Base-by-base conservation (phyloP, 2,113 vertebrate species). In the Hippocampus mohnikei region DNA sequence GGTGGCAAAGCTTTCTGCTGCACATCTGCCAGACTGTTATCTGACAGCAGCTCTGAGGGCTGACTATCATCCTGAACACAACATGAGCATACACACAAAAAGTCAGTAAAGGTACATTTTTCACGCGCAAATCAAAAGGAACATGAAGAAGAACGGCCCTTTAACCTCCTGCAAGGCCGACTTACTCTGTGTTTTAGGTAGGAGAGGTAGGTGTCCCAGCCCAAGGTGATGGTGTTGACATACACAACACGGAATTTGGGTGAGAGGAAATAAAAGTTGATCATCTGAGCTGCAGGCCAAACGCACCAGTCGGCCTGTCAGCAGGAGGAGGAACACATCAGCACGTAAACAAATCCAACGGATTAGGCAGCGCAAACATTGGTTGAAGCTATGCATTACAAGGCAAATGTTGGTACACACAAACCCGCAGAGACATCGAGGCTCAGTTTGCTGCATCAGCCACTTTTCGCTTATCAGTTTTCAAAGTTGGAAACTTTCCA, bases 201-300 rank as follows among this genome's bases (percentile, higher is more conserved):
- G 71, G 95, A 96, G 58, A 98, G 93, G 84, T 96, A 98, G 0
- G 93, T 93, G 88, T 98, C 96, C 96, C 96, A 98, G 62, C 96
- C 96, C 50, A 98, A 84, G 0, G 95, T 96, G 56, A 98, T 11
- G 3, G 93, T 88, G 3, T 96, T 98, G 76, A 98, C 89, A 2
- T 98, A 98, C 12, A 93, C 76, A 8, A 98, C 96, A 0, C 95
- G 94, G 74, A 85, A 95, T 5, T 91, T 87, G 1, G 95, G 86
- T 0, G 95, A 91, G 6, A 98, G 86, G 66, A 94, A 98, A 82
- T 95, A 95, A 85, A 98, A 98, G 56, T 97, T 97, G 16, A 98
- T 27, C 81, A 95, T 84, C 88, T 98, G 96, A 0, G 95, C 95
- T 0, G 90, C 83, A 0, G 96, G 96, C 96, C 95, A 98, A 58